These are phyloP conservation scores for Chrosomus eos DNA, from an alignment of 2,797 vertebrate genomes.

Conservation along the genomic window DNA sequence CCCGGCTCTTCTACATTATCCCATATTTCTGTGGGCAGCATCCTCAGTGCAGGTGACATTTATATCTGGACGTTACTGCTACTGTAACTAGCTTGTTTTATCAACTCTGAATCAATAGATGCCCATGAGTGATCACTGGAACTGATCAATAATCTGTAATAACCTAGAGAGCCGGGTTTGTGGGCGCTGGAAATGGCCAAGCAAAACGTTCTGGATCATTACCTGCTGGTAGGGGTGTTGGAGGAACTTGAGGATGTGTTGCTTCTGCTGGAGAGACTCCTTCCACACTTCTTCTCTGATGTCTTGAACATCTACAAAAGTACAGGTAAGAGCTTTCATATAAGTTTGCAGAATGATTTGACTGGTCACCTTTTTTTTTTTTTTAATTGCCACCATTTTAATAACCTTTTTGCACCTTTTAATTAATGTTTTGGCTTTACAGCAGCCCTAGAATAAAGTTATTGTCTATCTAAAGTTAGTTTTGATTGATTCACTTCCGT, in stretches of 20 bases:
- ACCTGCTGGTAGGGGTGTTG: conserved; percentile 94
- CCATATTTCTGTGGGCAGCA: conserved; percentile 98
- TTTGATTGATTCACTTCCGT: no score
- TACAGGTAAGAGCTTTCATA: conserved; percentile 80
- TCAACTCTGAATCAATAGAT: background rate
- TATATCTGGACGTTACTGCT: background rate
- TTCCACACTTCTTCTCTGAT: conserved; percentile 98
- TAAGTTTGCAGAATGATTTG: background rate
- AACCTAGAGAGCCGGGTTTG: conserved; percentile 88
- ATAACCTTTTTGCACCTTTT: background rate
- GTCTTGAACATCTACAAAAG: conserved; percentile 96
- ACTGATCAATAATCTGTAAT: conserved; percentile 15
- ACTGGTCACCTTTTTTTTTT: no score
- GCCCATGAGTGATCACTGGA: background rate
- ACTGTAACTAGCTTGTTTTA: background rate
- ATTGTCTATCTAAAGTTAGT: no score
- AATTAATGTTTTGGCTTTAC: background rate
- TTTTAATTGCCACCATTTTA: background rate
- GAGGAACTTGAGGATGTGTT: conserved; percentile 97
- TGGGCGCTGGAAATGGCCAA: conserved; percentile 96
- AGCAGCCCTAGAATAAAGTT: no score
- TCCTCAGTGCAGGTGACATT: conserved; percentile 91
- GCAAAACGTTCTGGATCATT: conserved; percentile 94
- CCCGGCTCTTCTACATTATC: conserved; percentile 96
- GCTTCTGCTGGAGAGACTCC: conserved; percentile 94